Base-by-base conservation (phyloP, 1,140 invertebrate genomes). In the Drosophila lowei region DNA sequence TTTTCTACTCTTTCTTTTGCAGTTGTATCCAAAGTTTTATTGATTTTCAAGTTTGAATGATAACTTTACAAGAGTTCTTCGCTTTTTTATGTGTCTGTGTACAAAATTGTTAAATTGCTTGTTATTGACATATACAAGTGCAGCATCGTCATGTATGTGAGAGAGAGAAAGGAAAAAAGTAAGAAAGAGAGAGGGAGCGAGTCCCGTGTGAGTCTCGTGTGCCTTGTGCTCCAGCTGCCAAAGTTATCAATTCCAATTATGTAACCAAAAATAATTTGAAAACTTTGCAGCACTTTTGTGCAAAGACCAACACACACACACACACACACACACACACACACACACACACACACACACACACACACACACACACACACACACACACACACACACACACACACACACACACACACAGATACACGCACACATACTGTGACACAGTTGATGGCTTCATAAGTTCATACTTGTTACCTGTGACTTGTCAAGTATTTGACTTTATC, bases 241-340 rank as follows among this genome's bases (percentile, higher is more conserved):
- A 86, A 86, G 83, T 86, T 86, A 86, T 86, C 83, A 86, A 86
- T 86, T 88, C 83, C 83, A 86, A 86, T 86, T 86, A 86, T 88
- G 80, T 89, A 86, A 86, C 83, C 83, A 86, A 86, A 86, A 86
- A 86, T 86, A 86, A 86, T 86, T 86, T 86, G 83, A 86, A 86
- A 86, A 86, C 83, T 86, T 86, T 88, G 58, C 80, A 68, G 81
- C 77, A 86, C 80, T 85, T 72, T 77, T 59, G 77, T 63, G 77
- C 30, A 85, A 80, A 66, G 81, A 79, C 79, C 63, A 76, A 76
- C 77, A 74, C 63, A 67, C 38, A 66, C 55, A 44, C 46, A 47
- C 49, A 50, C 54, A 41, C 47, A 47, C 59, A 50, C 21, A 25
- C 43, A 79, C 18, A 41, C 16, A 23, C 9, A 28, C 8, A 49